Evolutionary conservation across 2,113 vertebrate genomes (phyloP).

Genomic region (Pluvialis apricaria): DNA sequence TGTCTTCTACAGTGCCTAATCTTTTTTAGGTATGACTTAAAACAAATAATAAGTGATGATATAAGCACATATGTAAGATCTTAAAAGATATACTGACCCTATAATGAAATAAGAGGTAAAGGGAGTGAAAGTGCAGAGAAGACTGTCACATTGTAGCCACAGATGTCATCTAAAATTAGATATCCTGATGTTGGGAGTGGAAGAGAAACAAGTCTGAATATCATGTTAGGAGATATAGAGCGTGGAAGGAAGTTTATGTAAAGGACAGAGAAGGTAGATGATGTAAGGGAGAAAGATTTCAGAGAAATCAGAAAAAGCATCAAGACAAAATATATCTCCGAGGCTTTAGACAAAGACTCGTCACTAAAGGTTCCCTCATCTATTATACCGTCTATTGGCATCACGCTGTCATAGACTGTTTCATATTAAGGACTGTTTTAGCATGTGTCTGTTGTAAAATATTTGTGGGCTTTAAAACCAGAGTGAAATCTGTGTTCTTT

Average conservation of each 20-base stretch:
- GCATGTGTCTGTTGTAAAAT: background rate
- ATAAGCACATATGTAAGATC: background rate
- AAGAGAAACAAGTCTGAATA: background rate
- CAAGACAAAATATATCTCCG: background rate
- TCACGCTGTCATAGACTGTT: background rate
- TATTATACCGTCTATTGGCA: background rate
- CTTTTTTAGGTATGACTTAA: background rate
- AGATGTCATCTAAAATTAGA: background rate
- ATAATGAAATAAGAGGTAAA: background rate
- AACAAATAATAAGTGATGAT: background rate
- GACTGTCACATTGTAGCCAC: background rate
- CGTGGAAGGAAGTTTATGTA: background rate
- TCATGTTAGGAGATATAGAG: background rate
- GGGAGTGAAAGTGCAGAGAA: background rate
- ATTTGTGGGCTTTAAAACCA: background rate
- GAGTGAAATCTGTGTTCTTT: slow-evolving; percentile 44
- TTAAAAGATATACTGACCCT: background rate
- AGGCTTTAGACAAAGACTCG: background rate
- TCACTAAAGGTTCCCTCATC: background rate
- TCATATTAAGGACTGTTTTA: background rate
- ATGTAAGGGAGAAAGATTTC: background rate
- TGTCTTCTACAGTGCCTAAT: background rate
- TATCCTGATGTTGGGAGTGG: rapidly evolving
- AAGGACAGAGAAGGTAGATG: background rate
- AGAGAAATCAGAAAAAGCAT: background rate